Percentiles rank a stretch among this genome's conserved stretches.
These are phyloP conservation scores for Athrips mouffetella DNA, from an alignment of 2,888 invertebrate genomes.

Conservation along the genomic window DNA sequence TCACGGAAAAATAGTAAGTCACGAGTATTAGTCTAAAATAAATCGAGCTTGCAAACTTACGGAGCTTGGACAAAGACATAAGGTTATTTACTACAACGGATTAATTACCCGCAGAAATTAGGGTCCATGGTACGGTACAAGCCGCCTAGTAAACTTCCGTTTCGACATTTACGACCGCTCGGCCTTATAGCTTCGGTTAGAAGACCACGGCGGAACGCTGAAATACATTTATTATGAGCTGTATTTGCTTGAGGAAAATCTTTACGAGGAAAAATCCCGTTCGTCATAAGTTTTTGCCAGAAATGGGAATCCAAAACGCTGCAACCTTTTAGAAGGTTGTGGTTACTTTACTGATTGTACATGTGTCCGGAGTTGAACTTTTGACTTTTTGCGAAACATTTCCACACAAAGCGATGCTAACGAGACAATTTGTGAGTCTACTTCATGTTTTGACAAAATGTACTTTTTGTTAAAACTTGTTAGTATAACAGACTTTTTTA, in stretches of 20 bases:
- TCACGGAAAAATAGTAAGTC: too few relatives aligned
- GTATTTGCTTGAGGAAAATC: constrained; percentile 10
- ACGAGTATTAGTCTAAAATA: too few relatives aligned
- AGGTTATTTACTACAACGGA: constrained; percentile 43
- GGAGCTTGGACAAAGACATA: constrained; percentile 30
- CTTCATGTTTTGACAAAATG: background rate
- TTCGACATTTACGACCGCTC: constrained; percentile 42
- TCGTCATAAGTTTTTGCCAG: constrained; percentile 5
- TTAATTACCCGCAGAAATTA: constrained; percentile 44
- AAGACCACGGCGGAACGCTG: constrained; percentile 8
- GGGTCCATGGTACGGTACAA: constrained; percentile 38
- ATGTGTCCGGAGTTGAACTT: background rate
- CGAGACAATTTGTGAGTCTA: background rate
- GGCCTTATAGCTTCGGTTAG: constrained; percentile 17
- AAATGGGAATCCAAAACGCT: background rate
- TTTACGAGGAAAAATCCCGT: constrained; percentile 7
- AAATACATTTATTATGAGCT: constrained; percentile 14
- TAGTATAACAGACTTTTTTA: too few relatives aligned
- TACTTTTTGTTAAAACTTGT: background rate
- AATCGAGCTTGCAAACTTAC: background rate
- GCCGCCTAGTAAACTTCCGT: constrained; percentile 40
- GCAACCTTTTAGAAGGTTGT: background rate
- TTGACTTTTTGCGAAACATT: constrained; percentile 2
- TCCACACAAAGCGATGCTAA: background rate
- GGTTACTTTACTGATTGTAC: too few relatives aligned